Percentiles rank a stretch among this genome's conserved stretches.
These are phyloP conservation scores for Neodiprion fabricii DNA, from an alignment of 1,140 invertebrate species.

Conservation along the genomic window DNA sequence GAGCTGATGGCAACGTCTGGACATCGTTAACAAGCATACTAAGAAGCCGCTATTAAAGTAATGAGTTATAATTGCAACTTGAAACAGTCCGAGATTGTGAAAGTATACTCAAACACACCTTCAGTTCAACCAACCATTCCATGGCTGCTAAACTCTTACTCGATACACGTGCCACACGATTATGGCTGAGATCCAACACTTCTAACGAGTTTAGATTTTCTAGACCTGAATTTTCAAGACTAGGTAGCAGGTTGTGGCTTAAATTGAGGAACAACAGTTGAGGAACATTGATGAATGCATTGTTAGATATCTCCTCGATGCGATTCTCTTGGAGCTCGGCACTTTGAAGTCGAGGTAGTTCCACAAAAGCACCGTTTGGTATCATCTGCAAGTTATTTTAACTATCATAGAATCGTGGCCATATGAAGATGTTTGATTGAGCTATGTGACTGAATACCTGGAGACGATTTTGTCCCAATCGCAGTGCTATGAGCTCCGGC, in stretches of 20 bases:
- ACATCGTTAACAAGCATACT: not conserved
- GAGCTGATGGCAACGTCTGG: not conserved
- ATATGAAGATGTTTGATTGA: not conserved
- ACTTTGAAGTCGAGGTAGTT: slow-evolving; percentile 75
- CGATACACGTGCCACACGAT: slow-evolving; percentile 74
- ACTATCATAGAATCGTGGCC: not conserved
- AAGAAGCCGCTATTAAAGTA: not conserved
- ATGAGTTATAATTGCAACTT: slow-evolving; percentile 14
- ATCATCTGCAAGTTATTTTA: slow-evolving; percentile 52
- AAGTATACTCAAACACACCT: slow-evolving; percentile 55
- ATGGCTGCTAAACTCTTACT: slow-evolving; percentile 69
- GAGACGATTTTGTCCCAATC: slow-evolving; percentile 78
- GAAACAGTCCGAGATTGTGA: not conserved
- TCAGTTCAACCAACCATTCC: slow-evolving; percentile 85
- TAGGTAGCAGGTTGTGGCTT: slow-evolving; percentile 77
- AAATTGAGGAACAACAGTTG: slow-evolving; percentile 82
- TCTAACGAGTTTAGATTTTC: slow-evolving; percentile 77
- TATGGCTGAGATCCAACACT: slow-evolving; percentile 80
- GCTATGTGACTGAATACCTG: slow-evolving; percentile 53
- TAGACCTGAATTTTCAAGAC: slow-evolving; percentile 75
- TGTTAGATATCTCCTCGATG: slow-evolving; percentile 71
- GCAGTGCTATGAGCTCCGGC: slow-evolving; percentile 77
- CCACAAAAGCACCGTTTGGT: slow-evolving; percentile 77
- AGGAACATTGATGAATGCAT: slow-evolving; percentile 79
- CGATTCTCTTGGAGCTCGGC: slow-evolving; percentile 84